A percentile compares a stretch with the other conserved stretches of the same genome.
Evolutionary conservation across 2,797 vertebrate species (phyloP).

Genomic region (Pygocentrus nattereri): DNA sequence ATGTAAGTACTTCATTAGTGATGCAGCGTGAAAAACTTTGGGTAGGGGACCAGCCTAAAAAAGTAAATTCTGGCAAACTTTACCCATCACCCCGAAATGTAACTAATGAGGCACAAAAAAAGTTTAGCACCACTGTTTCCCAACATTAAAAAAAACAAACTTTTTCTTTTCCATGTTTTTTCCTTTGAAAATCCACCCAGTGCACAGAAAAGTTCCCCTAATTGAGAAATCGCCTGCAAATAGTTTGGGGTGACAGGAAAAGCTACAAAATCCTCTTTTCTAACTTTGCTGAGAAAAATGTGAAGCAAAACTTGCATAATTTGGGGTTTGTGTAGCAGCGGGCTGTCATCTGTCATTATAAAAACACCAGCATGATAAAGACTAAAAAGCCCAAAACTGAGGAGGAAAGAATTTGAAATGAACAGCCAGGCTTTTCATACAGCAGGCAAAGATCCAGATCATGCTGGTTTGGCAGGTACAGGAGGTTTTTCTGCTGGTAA

Average conservation of each 20-base stretch:
- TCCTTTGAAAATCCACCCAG: background rate
- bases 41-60: too few relatives aligned
- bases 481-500: too few relatives aligned
- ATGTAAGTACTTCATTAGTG: too few relatives aligned
- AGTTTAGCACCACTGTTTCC: too few relatives aligned
- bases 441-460: too few relatives aligned
- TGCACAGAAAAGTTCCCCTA: background rate
- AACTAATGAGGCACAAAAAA: background rate
- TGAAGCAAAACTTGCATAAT: background rate
- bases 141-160: background rate
- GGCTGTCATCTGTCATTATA: too few relatives aligned
- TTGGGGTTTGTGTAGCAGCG: background rate
- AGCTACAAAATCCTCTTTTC: background rate
- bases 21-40: too few relatives aligned
- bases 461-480: too few relatives aligned
- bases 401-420: background rate
- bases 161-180: background rate
- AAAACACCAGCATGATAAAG: too few relatives aligned
- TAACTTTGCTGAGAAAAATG: background rate
- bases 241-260: background rate
- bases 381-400: too few relatives aligned
- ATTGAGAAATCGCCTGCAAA: background rate
- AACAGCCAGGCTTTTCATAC: too few relatives aligned
- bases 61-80: too few relatives aligned
- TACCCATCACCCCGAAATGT: background rate